Conservation (phyloP, 2,797 vertebrate species). For the Myiotriccus ornatus region DNA sequence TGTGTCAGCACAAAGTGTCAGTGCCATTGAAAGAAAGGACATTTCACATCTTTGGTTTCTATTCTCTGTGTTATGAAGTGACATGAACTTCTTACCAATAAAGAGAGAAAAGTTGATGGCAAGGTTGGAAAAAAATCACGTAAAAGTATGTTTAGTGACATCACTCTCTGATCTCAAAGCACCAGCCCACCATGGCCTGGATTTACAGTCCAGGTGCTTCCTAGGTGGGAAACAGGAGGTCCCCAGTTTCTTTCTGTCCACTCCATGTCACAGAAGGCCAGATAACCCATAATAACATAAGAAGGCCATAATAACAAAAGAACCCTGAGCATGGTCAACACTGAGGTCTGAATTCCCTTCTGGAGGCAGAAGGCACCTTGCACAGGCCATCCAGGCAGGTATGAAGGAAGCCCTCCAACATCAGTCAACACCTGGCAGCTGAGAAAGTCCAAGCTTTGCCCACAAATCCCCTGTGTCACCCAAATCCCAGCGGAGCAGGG, state of each 20-base stretch:
- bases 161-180: background rate
- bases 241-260: background rate
- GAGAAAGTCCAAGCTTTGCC: background rate
- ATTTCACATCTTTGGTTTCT: background rate
- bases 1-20: background rate
- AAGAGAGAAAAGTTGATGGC: background rate
- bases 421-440: background rate
- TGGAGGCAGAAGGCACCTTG: background rate
- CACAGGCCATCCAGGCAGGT: background rate
- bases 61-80: background rate
- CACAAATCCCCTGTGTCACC: background rate
- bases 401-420: background rate
- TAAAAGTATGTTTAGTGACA: background rate
- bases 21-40: background rate
- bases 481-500: accelerated
- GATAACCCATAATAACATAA: too few relatives aligned
- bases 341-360: background rate
- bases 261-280: background rate
- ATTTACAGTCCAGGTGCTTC: background rate
- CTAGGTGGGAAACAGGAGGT: background rate
- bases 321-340: background rate
- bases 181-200: background rate
- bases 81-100: background rate
- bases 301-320: too few relatives aligned
- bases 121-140: background rate